A percentile compares a stretch with the other conserved stretches of the same genome.
These are phyloP conservation scores for Eupithecia centaureata DNA, from an alignment of 2,888 invertebrate species.

Conservation along the genomic window DNA sequence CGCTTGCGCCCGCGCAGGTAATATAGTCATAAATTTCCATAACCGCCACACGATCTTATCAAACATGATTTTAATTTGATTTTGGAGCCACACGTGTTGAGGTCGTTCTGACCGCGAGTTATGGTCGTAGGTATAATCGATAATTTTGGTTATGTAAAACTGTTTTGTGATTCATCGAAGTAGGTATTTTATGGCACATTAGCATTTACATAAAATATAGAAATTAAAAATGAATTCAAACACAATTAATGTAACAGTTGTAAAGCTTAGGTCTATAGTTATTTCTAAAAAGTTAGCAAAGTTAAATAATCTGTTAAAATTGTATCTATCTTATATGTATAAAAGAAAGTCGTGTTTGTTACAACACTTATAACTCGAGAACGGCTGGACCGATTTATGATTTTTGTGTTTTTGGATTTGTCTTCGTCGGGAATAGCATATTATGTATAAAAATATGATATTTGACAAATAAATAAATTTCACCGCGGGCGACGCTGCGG, in stretches of 20 bases:
- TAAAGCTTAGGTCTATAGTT: background rate
- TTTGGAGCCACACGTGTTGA: conserved; percentile 82
- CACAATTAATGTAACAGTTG: background rate
- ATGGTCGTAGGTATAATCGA: conserved; percentile 69
- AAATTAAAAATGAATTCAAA: background rate
- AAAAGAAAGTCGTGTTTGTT: too few relatives aligned
- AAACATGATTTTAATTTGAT: conserved; percentile 84
- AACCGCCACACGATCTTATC: conserved; percentile 84
- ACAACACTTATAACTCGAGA: too few relatives aligned
- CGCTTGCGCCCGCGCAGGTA: conserved; percentile 79
- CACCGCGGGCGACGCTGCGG: too few relatives aligned
- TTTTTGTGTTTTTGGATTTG: too few relatives aligned
- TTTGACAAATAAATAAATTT: too few relatives aligned
- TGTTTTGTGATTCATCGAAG: conserved; percentile 23
- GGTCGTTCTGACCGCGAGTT: conserved; percentile 72
- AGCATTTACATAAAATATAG: background rate
- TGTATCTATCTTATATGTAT: too few relatives aligned
- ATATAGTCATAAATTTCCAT: conserved; percentile 85
- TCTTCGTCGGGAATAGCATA: too few relatives aligned
- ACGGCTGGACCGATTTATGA: too few relatives aligned
- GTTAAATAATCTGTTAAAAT: too few relatives aligned
- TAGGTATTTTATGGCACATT: conserved; percentile 14
- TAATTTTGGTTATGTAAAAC: conserved; percentile 40
- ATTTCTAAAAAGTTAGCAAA: background rate
- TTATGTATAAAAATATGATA: too few relatives aligned